phyloP scores from a whole-genome alignment of 1,140 invertebrate species.

The Achroia grisella region DNA sequence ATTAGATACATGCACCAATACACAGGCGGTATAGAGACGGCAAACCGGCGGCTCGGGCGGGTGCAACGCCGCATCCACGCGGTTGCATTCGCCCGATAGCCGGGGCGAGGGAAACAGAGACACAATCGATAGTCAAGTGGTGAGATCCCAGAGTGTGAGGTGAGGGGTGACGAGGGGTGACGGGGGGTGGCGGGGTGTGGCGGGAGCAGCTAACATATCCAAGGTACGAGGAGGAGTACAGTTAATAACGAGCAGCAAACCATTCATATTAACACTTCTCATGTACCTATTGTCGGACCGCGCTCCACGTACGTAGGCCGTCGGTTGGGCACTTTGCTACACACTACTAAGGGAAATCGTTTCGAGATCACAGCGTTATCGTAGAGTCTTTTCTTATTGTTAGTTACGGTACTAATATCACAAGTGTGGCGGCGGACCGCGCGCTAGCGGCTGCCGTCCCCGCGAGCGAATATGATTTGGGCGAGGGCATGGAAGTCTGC shows the following conservation, averaged over 20 bases:
- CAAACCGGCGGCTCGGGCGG: conserved; percentile 15
- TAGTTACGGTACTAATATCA: conserved; percentile 51
- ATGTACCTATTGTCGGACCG: conserved; percentile 48
- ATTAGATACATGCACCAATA: conserved; percentile 57
- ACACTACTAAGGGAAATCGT: conserved; percentile 50
- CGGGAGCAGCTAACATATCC: conserved; percentile 47
- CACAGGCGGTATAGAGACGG: conserved; percentile 7
- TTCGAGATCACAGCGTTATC: conserved; percentile 59
- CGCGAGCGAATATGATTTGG: conserved; percentile 79
- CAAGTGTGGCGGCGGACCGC: conserved; percentile 29
- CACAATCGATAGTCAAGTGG: conserved; percentile 27
- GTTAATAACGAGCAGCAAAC: conserved; percentile 72
- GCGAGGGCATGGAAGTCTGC: conserved; percentile 84
- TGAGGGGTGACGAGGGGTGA: conserved; percentile 8
- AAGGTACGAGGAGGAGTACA: conserved; percentile 28
- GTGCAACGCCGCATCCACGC: conserved; percentile 18
- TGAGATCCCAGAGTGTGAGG: conserved; percentile 24
- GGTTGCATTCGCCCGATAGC: conserved; percentile 13
- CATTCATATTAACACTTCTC: conserved; percentile 54
- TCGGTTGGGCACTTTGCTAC: conserved; percentile 35
- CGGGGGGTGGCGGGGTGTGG: background rate
- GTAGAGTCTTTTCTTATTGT: conserved; percentile 51
- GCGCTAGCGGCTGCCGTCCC: conserved; percentile 74
- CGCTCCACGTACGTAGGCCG: conserved; percentile 40
- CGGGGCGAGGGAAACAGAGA: conserved; percentile 20